Percentiles rank a stretch among this genome's conserved stretches.
phyloP scores from a whole-genome alignment of 2,888 invertebrate genomes.

The Brenthis ino region DNA sequence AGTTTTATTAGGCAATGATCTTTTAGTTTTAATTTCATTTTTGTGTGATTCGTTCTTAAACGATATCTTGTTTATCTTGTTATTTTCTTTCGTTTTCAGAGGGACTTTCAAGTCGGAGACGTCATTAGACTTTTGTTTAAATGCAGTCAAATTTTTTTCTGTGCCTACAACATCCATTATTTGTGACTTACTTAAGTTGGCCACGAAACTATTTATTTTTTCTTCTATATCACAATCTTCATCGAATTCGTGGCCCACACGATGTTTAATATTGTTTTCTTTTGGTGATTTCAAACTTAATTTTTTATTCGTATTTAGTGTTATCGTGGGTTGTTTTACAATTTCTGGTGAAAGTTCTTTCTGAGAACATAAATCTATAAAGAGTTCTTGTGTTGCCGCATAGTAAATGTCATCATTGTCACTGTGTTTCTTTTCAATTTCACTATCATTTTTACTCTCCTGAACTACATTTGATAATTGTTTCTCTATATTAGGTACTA shows the following conservation, averaged over 20 bases:
- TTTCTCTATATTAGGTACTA: constrained; percentile 15
- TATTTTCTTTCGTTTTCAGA: constrained; percentile 59
- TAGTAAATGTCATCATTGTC: constrained; percentile 59
- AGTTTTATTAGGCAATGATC: constrained; percentile 62
- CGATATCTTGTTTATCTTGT: too few relatives aligned
- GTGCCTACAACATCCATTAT: constrained; percentile 51
- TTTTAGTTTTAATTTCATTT: constrained; percentile 52
- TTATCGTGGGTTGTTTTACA: constrained; percentile 2
- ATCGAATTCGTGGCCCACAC: constrained; percentile 4
- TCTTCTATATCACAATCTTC: constrained; percentile 36
- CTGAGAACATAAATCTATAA: constrained; percentile 65
- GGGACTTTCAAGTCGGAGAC: constrained; percentile 58
- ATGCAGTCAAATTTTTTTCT: constrained; percentile 39
- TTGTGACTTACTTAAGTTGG: constrained; percentile 49
- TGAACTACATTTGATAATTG: constrained; percentile 35
- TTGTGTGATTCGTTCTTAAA: constrained; percentile 30
- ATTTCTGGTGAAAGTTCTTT: constrained; percentile 41
- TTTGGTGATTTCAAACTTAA: constrained; percentile 9
- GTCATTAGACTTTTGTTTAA: constrained; percentile 54
- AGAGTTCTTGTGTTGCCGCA: constrained; percentile 66
- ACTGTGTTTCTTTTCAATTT: constrained; percentile 5
- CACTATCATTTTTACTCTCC: neutral
- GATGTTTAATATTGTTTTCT: neutral
- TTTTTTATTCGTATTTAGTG: neutral
- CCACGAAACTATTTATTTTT: constrained; percentile 47